Evolutionary conservation across 2,113 vertebrate species (phyloP).

Genomic region (Xiphorhynchus elegans): DNA sequence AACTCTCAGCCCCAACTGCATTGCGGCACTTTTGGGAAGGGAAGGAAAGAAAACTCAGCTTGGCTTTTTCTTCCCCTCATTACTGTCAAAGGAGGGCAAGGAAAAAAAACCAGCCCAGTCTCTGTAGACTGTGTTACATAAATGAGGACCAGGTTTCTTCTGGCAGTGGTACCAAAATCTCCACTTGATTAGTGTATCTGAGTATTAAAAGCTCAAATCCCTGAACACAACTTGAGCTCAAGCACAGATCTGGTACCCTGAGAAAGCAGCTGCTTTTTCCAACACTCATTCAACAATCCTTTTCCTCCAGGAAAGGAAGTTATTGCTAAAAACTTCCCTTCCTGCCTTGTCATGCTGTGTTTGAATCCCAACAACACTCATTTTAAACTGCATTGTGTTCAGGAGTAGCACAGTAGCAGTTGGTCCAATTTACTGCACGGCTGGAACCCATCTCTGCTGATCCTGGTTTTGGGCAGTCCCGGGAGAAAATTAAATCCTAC

Average conservation of each 20-base stretch:
- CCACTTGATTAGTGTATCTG: not conserved
- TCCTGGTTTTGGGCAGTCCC: not conserved
- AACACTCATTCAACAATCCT: not conserved
- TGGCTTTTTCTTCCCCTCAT: not conserved
- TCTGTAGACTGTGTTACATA: not conserved
- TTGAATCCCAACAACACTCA: not conserved
- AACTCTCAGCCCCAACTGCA: constrained; percentile 46
- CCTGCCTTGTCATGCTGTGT: not conserved
- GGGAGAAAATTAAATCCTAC: not conserved
- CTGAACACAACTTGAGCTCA: not conserved
- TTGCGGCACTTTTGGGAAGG: not conserved
- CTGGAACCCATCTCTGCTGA: not conserved
- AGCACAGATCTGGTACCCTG: not conserved
- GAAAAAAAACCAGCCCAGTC: not conserved
- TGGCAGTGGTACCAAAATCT: not conserved
- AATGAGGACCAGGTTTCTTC: not conserved
- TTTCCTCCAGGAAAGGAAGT: not conserved
- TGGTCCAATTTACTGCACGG: not conserved
- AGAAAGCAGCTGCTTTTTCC: not conserved
- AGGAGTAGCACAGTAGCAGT: not conserved
- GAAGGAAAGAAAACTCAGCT: not conserved
- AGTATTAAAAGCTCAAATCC: not conserved
- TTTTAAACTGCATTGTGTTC: not conserved
- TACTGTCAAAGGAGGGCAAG: not conserved
- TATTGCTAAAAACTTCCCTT: not conserved